Evolutionary conservation across 2,888 invertebrate species (phyloP).

Genomic region (Polymixis lichenea): DNA sequence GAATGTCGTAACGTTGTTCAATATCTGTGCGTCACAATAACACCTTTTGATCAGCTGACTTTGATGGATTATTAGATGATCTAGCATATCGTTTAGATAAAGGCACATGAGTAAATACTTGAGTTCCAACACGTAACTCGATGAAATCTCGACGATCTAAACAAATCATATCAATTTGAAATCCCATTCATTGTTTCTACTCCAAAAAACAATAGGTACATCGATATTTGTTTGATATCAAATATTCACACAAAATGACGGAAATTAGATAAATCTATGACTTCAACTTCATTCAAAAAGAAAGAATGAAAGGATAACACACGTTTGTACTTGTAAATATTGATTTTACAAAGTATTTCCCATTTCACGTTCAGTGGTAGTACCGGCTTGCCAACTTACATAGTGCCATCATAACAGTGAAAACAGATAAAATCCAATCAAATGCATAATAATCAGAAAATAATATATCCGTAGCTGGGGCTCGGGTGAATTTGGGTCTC

Average conservation of each 20-base stretch:
- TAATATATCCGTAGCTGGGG: background rate
- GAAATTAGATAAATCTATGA: background rate
- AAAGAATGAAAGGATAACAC: too few relatives aligned
- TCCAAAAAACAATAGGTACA: background rate
- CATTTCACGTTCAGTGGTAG: background rate
- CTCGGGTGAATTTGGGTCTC: background rate
- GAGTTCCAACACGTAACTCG: constrained; percentile 25
- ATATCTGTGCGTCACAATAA: constrained; percentile 18
- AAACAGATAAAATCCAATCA: too few relatives aligned
- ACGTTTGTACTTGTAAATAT: background rate
- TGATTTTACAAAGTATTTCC: background rate
- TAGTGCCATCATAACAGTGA: background rate
- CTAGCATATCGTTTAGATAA: constrained; percentile 24
- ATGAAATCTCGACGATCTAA: constrained; percentile 13
- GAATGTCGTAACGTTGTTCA: constrained; percentile 20
- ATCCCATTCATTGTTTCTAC: constrained; percentile 2
- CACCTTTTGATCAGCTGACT: constrained; percentile 19
- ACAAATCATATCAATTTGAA: constrained; percentile 20
- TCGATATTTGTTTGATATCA: constrained; percentile 11
- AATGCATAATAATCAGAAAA: too few relatives aligned
- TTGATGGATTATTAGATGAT: constrained; percentile 33
- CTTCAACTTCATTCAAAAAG: background rate
- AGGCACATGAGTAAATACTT: constrained; percentile 22
- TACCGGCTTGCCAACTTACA: background rate
- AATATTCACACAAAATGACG: background rate